A percentile compares a stretch with the other conserved stretches of the same genome.
These are phyloP conservation scores for Dicrostonyx torquatus DNA, from an alignment of 2,797 vertebrate genomes.

Conservation along the genomic window DNA sequence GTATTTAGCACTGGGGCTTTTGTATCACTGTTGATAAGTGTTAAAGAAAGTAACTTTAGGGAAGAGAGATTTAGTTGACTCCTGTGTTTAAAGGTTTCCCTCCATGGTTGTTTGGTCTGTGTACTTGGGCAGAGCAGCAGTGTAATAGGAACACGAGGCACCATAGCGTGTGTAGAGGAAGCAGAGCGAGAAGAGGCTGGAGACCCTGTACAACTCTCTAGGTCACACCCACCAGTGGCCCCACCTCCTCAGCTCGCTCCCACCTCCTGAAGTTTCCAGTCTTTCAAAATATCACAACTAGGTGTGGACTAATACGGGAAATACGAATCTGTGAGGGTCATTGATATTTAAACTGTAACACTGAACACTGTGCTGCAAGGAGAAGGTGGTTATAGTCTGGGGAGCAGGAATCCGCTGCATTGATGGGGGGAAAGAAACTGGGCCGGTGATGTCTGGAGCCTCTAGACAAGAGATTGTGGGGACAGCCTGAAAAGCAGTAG, in stretches of 20 bases:
- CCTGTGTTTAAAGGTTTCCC: not conserved
- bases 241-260: not conserved
- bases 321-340: not conserved
- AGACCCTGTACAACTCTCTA: not conserved
- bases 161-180: not conserved
- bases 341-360: not conserved
- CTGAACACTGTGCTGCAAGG: not conserved
- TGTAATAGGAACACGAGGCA: not conserved
- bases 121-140: not conserved
- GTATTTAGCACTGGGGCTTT: not conserved
- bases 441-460: not conserved
- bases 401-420: too few species aligned
- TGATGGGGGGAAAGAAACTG: not conserved
- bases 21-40: not conserved
- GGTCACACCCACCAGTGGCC: not conserved
- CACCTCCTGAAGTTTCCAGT: not conserved
- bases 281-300: not conserved
- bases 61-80: not conserved
- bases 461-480: not conserved
- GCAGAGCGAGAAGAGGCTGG: not conserved
- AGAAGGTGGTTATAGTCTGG: not conserved
- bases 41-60: not conserved
- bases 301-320: not conserved
- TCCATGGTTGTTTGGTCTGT: not conserved
- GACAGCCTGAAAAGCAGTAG: not conserved